Base-by-base conservation (phyloP, 2,797 vertebrate species). In the Hafferia zeledoni region DNA sequence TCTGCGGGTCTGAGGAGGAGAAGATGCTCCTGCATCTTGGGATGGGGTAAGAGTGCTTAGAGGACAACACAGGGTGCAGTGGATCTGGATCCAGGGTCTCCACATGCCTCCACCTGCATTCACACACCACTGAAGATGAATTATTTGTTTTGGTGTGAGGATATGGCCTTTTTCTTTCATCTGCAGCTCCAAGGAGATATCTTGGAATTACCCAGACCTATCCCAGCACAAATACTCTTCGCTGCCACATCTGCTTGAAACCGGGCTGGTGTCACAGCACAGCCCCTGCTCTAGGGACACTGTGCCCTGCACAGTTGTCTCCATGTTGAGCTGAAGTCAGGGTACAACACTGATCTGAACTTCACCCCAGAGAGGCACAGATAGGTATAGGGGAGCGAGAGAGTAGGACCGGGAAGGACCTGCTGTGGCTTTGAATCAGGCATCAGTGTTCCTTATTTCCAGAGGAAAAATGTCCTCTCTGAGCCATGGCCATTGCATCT, bases 361-460 rank as follows among this genome's bases (percentile, higher is more conserved):
- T 41, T 17, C 44, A 67, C 20, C 31, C 11, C 31, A 59, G 65
- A 30, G 28, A 69, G 46, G n/a, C 9, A 6, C 44, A 47, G 37
- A 39, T 4, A 39, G 12, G 15, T 20, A 11, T 6, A 75, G 28
- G 20, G 27, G 5, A 52, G 24, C 17, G 28, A 81, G 30, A 79
- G 41, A 70, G 0, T 0, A 41, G 57, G 46, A 30, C 17, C 71
- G 17, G 18, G 12, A 20, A 53, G 43, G 31, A 57, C 14, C 23
- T 57, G 17, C 30, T 61, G 27, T 47, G 20, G 6, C 17, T 92
- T 84, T 87, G 50, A 88, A 39, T 77, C 33, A n/a, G 67, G 25
- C 23, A 55, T 44, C 17, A 50, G 0, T 37, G 39, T 16, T 76
- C 25, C 59, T 44, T 41, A 19, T 76, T 90, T 90, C 46, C 2